Percentiles rank a stretch among this genome's conserved stretches.
Evolutionary conservation across 2,113 vertebrate species (phyloP).

Genomic region (Regulus satrapa): DNA sequence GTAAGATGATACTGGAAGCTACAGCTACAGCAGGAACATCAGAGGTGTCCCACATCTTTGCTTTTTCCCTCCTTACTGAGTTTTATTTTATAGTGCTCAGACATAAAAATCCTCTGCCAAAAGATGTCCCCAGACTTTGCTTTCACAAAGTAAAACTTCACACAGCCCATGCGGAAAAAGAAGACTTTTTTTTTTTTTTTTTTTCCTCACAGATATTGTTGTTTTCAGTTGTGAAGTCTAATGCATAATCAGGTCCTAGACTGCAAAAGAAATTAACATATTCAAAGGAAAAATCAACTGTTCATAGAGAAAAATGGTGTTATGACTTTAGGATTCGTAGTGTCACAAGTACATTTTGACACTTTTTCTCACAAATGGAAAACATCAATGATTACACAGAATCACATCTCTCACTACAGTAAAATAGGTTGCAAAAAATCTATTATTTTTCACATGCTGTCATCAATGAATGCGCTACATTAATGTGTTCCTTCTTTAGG

Average conservation of each 20-base stretch:
- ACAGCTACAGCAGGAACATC: neutral
- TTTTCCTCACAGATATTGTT: neutral
- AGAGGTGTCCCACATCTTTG: neutral
- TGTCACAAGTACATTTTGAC: neutral
- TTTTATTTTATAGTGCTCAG: neutral
- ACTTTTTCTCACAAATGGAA: neutral
- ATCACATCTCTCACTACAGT: neutral
- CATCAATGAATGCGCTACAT: neutral
- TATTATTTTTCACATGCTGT: neutral
- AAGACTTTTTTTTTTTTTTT: neutral
- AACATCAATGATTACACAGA: neutral
- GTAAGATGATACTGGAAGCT: accelerated
- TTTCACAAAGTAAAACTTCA: neutral
- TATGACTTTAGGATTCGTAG: neutral
- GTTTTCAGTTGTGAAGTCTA: neutral
- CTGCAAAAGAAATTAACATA: neutral
- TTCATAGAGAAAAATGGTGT: neutral
- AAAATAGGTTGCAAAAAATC: neutral
- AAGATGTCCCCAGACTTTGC: neutral
- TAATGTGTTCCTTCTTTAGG: neutral
- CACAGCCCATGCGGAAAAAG: neutral
- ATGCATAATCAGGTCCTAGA: neutral
- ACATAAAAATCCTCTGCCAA: neutral
- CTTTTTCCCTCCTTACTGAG: neutral
- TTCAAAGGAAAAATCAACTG: neutral